Base-by-base conservation (phyloP, 2,888 invertebrate genomes). In the Caenorhabditis becei region DNA sequence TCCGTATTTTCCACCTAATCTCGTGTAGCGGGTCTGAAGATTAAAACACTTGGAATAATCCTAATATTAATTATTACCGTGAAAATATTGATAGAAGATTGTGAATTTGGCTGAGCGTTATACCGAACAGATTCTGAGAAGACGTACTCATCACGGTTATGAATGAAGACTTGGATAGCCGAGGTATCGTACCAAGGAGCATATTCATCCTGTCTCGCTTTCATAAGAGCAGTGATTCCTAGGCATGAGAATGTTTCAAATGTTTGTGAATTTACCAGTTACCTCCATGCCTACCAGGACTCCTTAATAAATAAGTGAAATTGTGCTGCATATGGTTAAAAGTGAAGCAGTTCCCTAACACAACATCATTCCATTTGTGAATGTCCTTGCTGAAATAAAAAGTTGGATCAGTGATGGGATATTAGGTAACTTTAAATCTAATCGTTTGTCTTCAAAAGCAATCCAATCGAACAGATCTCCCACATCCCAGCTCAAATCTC, bases 291-390 rank as follows among this genome's bases (percentile, higher is more conserved):
- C 37, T 49, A 20, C 86, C 84, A 0, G 82, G 44, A 20, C 65
- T 59, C 56, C 86, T 71, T 32, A 70, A 49, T 11, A 54, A 18
- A 32, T 84, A 86, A 0, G 66, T 69, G 10, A 78, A 71, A 5
- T 77, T 71, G 7, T 54, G 51, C 20, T 85, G 67, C 0, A 35
- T 51, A 49, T 86, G 83, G 41, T 87, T 87, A 77, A 87, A 87
- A 2, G 87, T 86, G 65, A 85, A 87, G 41, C 87, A 87, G 24
- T 85, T 86, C 0, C 87, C 87, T 37, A 86, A 51, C 11, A 86
- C 81, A 0, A 83, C 83, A 54, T 85, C 85, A 58, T 87, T 84
- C 85, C 84, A 86, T 54, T 77, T 75, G 16, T 74, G 41, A 11
- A 86, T 70, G 35, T 84, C 83, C 23, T 41, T 67, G 20, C 81